A percentile compares a stretch with the other conserved stretches of the same genome.
Evolutionary conservation across 1,140 invertebrate genomes (phyloP).

Genomic region (Drosophila novamexicana): DNA sequence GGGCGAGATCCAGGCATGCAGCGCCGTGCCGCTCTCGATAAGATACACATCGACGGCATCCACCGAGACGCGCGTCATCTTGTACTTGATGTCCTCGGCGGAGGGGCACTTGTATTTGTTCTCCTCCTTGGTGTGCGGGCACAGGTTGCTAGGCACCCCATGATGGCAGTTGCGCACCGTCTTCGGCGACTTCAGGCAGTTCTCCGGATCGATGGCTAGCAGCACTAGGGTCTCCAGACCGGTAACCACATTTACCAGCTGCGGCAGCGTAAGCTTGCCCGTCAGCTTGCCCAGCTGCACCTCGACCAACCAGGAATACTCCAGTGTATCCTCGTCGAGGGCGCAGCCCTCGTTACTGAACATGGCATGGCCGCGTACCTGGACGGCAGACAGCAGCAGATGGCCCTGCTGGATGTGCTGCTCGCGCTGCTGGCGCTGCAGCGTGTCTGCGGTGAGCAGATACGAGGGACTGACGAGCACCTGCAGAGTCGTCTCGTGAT

Average conservation of each 20-base stretch:
- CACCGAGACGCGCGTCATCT: slow-evolving; percentile 95
- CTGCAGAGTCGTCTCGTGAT: slow-evolving; percentile 95
- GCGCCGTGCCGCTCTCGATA: slow-evolving; percentile 93
- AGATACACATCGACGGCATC: slow-evolving; percentile 96
- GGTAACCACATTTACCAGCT: slow-evolving; percentile 93
- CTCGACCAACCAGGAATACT: slow-evolving; percentile 97
- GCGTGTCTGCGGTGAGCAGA: slow-evolving; percentile 90
- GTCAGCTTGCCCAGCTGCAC: slow-evolving; percentile 92
- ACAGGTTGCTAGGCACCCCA: slow-evolving; percentile 90
- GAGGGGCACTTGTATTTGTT: slow-evolving; percentile 92
- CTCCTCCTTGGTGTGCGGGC: slow-evolving; percentile 89
- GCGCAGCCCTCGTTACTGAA: slow-evolving; percentile 96
- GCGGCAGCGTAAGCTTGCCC: slow-evolving; percentile 91
- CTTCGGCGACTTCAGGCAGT: slow-evolving; percentile 91
- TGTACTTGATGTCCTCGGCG: slow-evolving; percentile 96
- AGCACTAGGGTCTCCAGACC: slow-evolving; percentile 95
- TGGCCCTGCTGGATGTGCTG: slow-evolving; percentile 94
- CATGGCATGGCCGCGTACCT: slow-evolving; percentile 97
- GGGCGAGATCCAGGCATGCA: slow-evolving; percentile 95
- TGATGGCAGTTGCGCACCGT: slow-evolving; percentile 94
- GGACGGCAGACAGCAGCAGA: slow-evolving; percentile 94
- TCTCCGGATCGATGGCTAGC: slow-evolving; percentile 94
- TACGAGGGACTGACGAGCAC: slow-evolving; percentile 95
- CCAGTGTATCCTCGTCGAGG: slow-evolving; percentile 96
- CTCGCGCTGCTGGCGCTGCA: slow-evolving; percentile 88